phyloP scores from a whole-genome alignment of 2,113 vertebrate species.

The human region GRCh38 chr2:169122501-169123000 shows the following conservation, averaged over 20 bases:
- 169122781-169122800: not conserved
- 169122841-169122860: not conserved
- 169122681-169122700: not conserved
- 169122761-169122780: not conserved
- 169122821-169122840: not conserved
- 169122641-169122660: not conserved
- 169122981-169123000: not conserved
- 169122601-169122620: not conserved
- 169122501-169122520: not conserved
- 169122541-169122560: not conserved
- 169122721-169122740: not conserved
- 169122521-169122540: not conserved
- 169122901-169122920: not conserved
- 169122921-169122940: not conserved
- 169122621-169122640: not conserved
- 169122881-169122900: not conserved
- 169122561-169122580: not conserved
- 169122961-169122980: not conserved
- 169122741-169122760: not conserved
- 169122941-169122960: not conserved
- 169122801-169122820: not conserved
- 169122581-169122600: not conserved
- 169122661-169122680: not conserved
- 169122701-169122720: not conserved
- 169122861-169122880: not conserved